These are phyloP conservation scores for Lophura nycthemera DNA, from an alignment of 2,113 vertebrate species.

Conservation along the genomic window DNA sequence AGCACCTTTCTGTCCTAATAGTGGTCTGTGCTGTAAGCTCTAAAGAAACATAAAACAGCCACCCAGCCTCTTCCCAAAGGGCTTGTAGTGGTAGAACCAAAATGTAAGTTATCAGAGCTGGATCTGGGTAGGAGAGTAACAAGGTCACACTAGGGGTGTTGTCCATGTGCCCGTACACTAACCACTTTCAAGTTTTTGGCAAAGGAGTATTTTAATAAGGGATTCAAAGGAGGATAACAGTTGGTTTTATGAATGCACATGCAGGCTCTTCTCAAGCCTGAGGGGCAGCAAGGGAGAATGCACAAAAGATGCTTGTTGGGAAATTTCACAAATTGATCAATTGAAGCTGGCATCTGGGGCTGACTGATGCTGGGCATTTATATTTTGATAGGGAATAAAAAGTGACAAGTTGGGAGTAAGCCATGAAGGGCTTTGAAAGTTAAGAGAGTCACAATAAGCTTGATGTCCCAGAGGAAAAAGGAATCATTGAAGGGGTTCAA, in stretches of 20 bases:
- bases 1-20: background rate
- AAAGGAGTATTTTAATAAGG: constrained; percentile 64
- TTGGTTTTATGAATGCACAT: constrained; percentile 67
- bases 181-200: constrained; percentile 52
- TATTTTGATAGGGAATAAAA: constrained; percentile 73
- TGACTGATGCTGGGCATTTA: constrained; percentile 64
- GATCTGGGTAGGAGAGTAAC: background rate
- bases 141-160: background rate
- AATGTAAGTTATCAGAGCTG: background rate
- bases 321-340: constrained; percentile 73
- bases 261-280: constrained; percentile 61
- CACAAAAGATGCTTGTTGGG: constrained; percentile 73
- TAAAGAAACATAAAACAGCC: background rate
- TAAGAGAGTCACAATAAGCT: constrained; percentile 66
- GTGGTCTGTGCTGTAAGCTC: background rate
- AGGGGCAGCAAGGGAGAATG: constrained; percentile 67
- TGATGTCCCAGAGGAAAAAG: constrained; percentile 60
- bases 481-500: constrained; percentile 57
- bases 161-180: background rate
- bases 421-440: constrained; percentile 70
- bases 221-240: constrained; percentile 61
- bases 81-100: background rate
- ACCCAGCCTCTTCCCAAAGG: background rate
- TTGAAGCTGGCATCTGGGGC: constrained; percentile 67
- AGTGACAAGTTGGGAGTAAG: constrained; percentile 68